A percentile compares a stretch with the other conserved stretches of the same genome.
Conservation (phyloP, 2,113 vertebrate genomes). For the Heliornis fulica region DNA sequence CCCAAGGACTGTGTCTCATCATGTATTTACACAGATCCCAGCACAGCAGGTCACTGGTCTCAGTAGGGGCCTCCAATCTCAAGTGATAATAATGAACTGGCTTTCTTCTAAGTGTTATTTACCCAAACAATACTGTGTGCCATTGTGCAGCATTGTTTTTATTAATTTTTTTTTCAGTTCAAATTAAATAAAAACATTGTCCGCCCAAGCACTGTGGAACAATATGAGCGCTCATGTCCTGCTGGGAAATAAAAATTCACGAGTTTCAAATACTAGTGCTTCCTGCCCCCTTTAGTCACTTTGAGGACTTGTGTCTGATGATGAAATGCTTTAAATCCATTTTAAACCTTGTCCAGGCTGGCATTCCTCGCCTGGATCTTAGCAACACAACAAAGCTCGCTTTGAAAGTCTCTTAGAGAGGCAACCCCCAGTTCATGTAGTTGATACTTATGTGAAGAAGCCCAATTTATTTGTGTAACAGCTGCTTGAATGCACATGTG, state of each 20-base stretch:
- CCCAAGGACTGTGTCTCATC: conserved; percentile 26
- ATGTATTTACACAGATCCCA: conserved; percentile 35
- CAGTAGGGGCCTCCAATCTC: conserved; percentile 5
- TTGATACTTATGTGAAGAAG: not conserved
- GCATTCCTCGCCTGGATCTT: conserved; percentile 45
- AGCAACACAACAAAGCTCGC: conserved; percentile 58
- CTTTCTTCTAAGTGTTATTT: conserved; percentile 34
- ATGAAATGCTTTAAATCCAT: conserved; percentile 53
- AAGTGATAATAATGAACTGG: conserved; percentile 47
- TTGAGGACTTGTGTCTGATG: conserved; percentile 14
- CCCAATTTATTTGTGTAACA: not conserved
- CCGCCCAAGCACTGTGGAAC: not conserved
- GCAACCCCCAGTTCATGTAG: not conserved
- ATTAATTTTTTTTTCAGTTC: conserved; percentile 6
- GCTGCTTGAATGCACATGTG: not conserved
- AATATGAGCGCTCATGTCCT: conserved; percentile 2
- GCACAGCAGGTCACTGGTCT: conserved; percentile 10
- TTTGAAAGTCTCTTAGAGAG: conserved; percentile 12
- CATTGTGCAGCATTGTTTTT: conserved; percentile 26
- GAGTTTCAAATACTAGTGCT: conserved; percentile 29
- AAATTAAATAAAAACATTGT: conserved; percentile 35
- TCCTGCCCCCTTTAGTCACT: conserved; percentile 29
- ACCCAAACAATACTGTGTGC: conserved; percentile 25
- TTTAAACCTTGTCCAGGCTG: conserved; percentile 32
- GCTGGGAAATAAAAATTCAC: conserved; percentile 53